These are phyloP conservation scores for Amblyteles armatorius DNA, from an alignment of 2,888 invertebrate genomes.

Conservation along the genomic window DNA sequence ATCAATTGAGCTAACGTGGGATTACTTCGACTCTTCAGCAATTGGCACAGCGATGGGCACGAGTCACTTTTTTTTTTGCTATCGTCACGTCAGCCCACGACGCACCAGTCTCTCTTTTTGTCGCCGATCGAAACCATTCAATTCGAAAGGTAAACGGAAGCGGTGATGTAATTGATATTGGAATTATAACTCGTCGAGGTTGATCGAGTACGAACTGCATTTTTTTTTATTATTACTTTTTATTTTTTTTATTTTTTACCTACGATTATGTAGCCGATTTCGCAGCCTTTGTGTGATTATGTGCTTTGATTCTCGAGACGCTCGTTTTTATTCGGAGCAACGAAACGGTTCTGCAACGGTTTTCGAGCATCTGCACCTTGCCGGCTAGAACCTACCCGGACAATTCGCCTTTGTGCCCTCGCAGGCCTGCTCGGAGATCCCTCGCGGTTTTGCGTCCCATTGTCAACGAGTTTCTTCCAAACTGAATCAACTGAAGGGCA, in stretches of 20 bases:
- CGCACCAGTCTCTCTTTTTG: neutral
- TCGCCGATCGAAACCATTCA: neutral
- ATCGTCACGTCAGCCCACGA: slow-evolving; percentile 31
- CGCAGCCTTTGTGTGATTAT: neutral
- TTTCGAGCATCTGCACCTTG: slow-evolving; percentile 62
- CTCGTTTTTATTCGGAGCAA: slow-evolving; percentile 13
- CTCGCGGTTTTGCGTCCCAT: slow-evolving; percentile 28
- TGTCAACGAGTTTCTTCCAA: slow-evolving; percentile 58
- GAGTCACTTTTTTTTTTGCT: slow-evolving; percentile 23
- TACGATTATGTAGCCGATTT: neutral
- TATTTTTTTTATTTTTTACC: neutral
- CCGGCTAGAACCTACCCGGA: slow-evolving; percentile 29
- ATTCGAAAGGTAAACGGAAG: slow-evolving; percentile 33
- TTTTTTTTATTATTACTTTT: neutral
- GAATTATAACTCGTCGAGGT: slow-evolving; percentile 2
- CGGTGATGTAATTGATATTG: slow-evolving; percentile 13
- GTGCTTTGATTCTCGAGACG: slow-evolving; percentile 12
- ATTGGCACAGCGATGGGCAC: slow-evolving; percentile 29
- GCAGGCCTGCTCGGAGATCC: slow-evolving; percentile 10
- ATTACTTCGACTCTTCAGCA: slow-evolving; percentile 25
- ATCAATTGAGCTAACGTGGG: slow-evolving; percentile 37
- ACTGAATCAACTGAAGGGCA: slow-evolving; percentile 15
- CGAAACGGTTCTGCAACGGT: slow-evolving; percentile 54
- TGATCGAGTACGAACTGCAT: neutral
- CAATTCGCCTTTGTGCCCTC: slow-evolving; percentile 45